Evolutionary conservation across 2,888 invertebrate species (phyloP).

Genomic region (Cremastinae sp.): DNA sequence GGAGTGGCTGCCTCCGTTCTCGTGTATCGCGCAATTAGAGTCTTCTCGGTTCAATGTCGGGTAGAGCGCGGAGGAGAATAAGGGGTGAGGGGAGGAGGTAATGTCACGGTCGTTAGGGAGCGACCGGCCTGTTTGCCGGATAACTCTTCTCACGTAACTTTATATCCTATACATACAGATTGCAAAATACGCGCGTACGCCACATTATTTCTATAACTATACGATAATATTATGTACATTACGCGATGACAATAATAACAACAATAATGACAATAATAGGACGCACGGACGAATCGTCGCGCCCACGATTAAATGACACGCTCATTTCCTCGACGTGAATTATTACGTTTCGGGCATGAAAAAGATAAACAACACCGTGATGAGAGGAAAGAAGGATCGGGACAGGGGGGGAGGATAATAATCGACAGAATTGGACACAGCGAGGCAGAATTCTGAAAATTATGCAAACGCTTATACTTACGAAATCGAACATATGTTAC

Average conservation of each 20-base stretch:
- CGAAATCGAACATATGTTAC: no score
- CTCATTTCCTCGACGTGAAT: constrained; percentile 52
- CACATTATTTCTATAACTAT: constrained; percentile 3
- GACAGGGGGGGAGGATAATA: background rate
- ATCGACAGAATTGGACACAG: constrained; percentile 21
- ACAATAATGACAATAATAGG: constrained; percentile 4
- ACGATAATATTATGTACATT: constrained; percentile 21
- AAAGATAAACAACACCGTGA: constrained; percentile 7
- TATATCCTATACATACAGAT: constrained; percentile 42
- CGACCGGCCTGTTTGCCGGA: constrained; percentile 56
- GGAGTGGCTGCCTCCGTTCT: constrained; percentile 9
- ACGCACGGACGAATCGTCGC: constrained; percentile 46
- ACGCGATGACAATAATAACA: constrained; percentile 7
- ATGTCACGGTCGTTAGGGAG: constrained; percentile 73
- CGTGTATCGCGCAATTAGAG: constrained; percentile 69
- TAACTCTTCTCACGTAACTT: constrained; percentile 62
- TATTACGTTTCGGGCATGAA: constrained; percentile 32
- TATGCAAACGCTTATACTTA: no score
- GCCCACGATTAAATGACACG: constrained; percentile 56
- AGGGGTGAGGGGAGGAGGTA: constrained; percentile 65
- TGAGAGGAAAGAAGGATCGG: constrained; percentile 4
- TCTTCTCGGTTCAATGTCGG: constrained; percentile 70
- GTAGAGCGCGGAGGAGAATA: constrained; percentile 74
- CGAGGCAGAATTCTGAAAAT: constrained; percentile 7
- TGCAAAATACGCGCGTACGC: background rate